These are phyloP conservation scores for Cataglyphis cursor DNA, from an alignment of 2,888 invertebrate genomes.

Conservation along the genomic window DNA sequence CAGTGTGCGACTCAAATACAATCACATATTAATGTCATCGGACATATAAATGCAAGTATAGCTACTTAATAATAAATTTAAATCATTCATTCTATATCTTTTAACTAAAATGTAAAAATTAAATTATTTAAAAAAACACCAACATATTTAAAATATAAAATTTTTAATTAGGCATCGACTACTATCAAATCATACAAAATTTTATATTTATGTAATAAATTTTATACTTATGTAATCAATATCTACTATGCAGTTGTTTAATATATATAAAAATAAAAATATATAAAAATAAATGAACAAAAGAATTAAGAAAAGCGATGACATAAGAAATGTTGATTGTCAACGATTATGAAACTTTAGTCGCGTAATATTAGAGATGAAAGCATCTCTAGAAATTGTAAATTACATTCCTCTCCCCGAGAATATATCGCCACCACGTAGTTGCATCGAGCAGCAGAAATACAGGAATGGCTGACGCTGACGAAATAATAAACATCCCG, in stretches of 20 bases:
- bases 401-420: slow-evolving; percentile 24
- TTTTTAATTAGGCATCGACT: not conserved
- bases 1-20: slow-evolving; percentile 2
- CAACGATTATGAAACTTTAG: slow-evolving; percentile 14
- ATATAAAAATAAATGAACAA: not conserved
- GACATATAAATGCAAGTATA: not conserved
- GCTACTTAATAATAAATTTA: slow-evolving; percentile 5
- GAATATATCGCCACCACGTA: slow-evolving; percentile 25
- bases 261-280: not conserved
- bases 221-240: not conserved
- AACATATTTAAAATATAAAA: not conserved
- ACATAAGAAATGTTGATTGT: not conserved
- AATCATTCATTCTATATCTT: not conserved
- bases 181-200: slow-evolving; percentile 15
- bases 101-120: not conserved
- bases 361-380: not conserved
- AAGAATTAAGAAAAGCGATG: slow-evolving; percentile 1
- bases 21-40: not conserved
- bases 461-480: slow-evolving; percentile 10
- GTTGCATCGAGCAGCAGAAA: slow-evolving; percentile 1
- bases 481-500: slow-evolving; percentile 14
- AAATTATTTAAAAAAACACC: not conserved
- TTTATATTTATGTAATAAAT: not conserved
- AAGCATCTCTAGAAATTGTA: slow-evolving; percentile 32
- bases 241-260: not conserved